Conservation (phyloP, 2,113 vertebrate genomes). For the Elephas maximus region DNA sequence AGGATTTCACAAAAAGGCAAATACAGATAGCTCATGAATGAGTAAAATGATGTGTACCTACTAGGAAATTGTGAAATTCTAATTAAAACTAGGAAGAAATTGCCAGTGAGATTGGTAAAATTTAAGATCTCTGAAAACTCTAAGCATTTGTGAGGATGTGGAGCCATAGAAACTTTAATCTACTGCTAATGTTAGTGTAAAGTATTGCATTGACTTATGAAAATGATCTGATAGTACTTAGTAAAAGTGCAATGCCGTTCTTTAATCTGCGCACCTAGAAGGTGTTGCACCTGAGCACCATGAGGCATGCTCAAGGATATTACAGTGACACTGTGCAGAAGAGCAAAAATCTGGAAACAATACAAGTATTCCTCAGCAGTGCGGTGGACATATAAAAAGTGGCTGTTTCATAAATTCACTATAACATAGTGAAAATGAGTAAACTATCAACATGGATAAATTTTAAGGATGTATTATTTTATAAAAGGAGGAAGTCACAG, state of each 20-base stretch:
- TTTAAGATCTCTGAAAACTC: neutral
- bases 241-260: neutral
- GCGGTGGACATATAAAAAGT: neutral
- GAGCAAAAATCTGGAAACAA: neutral
- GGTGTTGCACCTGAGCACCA: neutral
- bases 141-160: neutral
- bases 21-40: neutral
- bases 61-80: conserved; percentile 2
- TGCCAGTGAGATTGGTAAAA: neutral
- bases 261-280: neutral
- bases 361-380: neutral
- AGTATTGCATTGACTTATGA: neutral
- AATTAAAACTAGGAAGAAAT: conserved; percentile 7
- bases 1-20: neutral
- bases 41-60: neutral
- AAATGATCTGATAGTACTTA: neutral
- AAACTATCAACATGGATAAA: conserved; percentile 5
- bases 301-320: neutral
- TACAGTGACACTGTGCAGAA: neutral
- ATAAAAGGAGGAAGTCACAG: neutral
- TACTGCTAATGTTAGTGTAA: neutral
- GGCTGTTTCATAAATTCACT: neutral
- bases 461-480: neutral
- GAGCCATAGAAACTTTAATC: neutral
- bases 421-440: neutral